Evolutionary conservation across 2,113 vertebrate species (phyloP).

Genomic region (Pheucticus melanocephalus): DNA sequence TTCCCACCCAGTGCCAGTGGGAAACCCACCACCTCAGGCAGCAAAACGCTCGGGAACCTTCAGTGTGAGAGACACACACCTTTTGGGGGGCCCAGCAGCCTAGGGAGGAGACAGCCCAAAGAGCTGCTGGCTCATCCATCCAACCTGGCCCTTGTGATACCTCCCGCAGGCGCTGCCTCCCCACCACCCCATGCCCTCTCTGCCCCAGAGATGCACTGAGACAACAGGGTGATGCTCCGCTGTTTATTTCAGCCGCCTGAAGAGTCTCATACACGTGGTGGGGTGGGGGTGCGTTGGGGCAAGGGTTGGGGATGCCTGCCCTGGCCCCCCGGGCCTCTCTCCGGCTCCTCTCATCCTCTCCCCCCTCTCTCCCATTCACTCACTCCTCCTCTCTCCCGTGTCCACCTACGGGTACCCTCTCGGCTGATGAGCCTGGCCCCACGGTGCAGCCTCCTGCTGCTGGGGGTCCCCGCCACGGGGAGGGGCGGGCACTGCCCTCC

Average conservation of each 20-base stretch:
- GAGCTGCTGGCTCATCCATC: too few relatives aligned
- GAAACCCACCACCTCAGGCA: background rate
- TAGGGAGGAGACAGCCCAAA: background rate
- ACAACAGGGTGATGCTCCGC: constrained; percentile 52
- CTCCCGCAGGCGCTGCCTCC: accelerated
- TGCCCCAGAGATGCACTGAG: background rate
- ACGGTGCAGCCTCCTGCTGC: constrained; percentile 10
- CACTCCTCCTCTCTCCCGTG: constrained; percentile 65
- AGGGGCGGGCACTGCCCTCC: background rate
- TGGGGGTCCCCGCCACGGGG: background rate
- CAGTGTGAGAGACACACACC: accelerated
- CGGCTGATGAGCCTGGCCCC: constrained; percentile 28
- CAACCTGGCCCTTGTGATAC: background rate
- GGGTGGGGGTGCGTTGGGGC: constrained; percentile 41
- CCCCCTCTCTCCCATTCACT: constrained; percentile 52
- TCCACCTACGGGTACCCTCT: constrained; percentile 76
- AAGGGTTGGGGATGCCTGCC: constrained; percentile 42
- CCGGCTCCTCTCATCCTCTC: constrained; percentile 53
- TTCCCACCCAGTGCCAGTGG: too few relatives aligned
- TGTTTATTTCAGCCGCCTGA: constrained; percentile 76
- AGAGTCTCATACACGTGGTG: constrained; percentile 31
- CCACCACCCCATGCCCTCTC: background rate
- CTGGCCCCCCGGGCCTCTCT: constrained; percentile 61
- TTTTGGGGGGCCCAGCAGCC: background rate
- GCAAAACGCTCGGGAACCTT: background rate